These are phyloP conservation scores for Eleutherodactylus coqui DNA, from an alignment of 2,797 vertebrate genomes.

Conservation along the genomic window DNA sequence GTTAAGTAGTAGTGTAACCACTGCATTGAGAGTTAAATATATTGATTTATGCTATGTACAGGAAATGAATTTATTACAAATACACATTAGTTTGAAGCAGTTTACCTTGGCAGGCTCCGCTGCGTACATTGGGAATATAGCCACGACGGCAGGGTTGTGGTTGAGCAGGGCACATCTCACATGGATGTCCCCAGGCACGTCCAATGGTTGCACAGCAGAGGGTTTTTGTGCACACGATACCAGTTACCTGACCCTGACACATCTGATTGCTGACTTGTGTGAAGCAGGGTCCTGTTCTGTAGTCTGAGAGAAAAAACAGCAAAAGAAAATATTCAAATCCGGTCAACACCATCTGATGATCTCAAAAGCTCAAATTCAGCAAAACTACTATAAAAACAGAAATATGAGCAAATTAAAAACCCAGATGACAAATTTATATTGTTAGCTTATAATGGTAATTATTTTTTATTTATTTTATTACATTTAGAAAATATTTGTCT, in stretches of 20 bases:
- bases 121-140: constrained; percentile 78
- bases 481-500: background rate
- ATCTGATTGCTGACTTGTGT: constrained; percentile 76
- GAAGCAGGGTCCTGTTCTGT: constrained; percentile 81
- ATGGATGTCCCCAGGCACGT: constrained; percentile 79
- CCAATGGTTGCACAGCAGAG: constrained; percentile 81
- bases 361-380: background rate
- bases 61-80: constrained; percentile 26
- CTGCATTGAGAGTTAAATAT: background rate
- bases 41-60: constrained; percentile 39
- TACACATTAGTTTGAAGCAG: constrained; percentile 3
- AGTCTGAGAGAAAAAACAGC: constrained; percentile 71
- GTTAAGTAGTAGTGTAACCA: background rate
- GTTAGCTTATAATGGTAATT: background rate
- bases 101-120: constrained; percentile 80
- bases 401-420: constrained; percentile 3
- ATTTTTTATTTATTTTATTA: background rate
- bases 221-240: constrained; percentile 79
- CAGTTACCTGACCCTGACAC: constrained; percentile 79
- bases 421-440: background rate
- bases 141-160: constrained; percentile 78
- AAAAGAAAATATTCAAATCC: constrained; percentile 36
- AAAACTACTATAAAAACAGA: constrained; percentile 8
- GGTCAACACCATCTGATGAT: background rate
- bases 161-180: constrained; percentile 78